These are phyloP conservation scores for Isurus oxyrinchus DNA, from an alignment of 2,113 vertebrate species.

Conservation along the genomic window DNA sequence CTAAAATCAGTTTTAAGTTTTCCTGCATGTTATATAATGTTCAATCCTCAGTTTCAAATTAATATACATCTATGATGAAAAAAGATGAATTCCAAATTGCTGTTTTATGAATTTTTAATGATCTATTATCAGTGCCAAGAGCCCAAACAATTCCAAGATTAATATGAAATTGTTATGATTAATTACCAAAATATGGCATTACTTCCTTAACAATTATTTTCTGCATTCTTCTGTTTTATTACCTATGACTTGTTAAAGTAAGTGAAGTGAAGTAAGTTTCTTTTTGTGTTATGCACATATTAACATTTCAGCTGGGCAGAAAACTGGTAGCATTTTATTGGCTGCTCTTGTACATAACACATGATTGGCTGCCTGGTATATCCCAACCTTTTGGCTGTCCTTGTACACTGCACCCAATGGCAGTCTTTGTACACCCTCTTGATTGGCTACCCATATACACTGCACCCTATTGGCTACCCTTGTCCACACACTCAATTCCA, in stretches of 20 bases:
- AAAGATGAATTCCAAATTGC: neutral
- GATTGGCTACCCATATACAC: no score
- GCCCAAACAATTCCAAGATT: slow-evolving; percentile 5
- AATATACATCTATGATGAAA: neutral
- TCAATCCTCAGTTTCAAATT: neutral
- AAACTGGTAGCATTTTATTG: neutral
- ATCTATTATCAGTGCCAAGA: neutral
- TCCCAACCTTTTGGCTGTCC: neutral
- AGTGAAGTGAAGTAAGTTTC: neutral
- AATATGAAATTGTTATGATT: neutral
- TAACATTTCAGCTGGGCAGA: neutral
- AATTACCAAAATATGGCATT: neutral
- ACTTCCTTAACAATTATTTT: neutral
- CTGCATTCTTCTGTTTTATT: neutral
- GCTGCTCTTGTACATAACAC: neutral
- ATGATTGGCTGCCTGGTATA: neutral
- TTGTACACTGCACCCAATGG: neutral
- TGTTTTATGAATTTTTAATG: slow-evolving; percentile 14
- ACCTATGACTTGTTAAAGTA: neutral
- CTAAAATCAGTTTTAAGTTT: neutral
- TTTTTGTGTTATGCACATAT: neutral
- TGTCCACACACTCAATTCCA: no score
- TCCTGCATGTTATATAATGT: neutral
- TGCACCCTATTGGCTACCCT: neutral
- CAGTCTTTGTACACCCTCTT: neutral